A percentile compares a stretch with the other conserved stretches of the same genome.
Conservation (phyloP, 2,113 vertebrate genomes). For the Asarcornis scutulata region DNA sequence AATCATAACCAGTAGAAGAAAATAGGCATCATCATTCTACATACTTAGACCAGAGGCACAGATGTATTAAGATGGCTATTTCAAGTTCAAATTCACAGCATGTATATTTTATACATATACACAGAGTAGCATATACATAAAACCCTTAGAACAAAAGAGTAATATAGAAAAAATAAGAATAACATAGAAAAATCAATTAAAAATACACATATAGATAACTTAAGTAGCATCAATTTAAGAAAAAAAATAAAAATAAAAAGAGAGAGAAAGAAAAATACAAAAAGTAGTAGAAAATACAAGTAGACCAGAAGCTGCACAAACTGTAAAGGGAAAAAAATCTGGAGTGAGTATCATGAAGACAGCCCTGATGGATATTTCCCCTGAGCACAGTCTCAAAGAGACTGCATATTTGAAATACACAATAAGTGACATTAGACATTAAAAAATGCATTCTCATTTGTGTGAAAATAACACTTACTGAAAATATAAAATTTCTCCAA, state of each 20-base stretch:
- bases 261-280: not conserved
- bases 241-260: not conserved
- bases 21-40: not conserved
- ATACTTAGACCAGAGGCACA: not conserved
- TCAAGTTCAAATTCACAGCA: not conserved
- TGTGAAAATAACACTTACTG: not conserved
- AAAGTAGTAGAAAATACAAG: not conserved
- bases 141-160: not conserved
- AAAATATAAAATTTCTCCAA: not conserved
- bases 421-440: not conserved
- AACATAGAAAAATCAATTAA: not conserved
- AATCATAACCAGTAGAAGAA: not conserved
- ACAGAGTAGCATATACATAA: not conserved
- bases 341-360: not conserved
- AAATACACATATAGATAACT: not conserved
- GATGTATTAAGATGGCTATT: not conserved
- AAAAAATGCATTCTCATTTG: not conserved
- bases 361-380: not conserved
- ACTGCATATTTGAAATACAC: not conserved
- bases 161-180: not conserved
- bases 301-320: not conserved
- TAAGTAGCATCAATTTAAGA: not conserved
- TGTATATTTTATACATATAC: not conserved
- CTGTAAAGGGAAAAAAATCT: not conserved
- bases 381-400: not conserved